Evolutionary conservation across 2,888 invertebrate species (phyloP), one percentile per base, ranked within the genome.

Genomic region (Gastracanthus pulcherrimus): DNA sequence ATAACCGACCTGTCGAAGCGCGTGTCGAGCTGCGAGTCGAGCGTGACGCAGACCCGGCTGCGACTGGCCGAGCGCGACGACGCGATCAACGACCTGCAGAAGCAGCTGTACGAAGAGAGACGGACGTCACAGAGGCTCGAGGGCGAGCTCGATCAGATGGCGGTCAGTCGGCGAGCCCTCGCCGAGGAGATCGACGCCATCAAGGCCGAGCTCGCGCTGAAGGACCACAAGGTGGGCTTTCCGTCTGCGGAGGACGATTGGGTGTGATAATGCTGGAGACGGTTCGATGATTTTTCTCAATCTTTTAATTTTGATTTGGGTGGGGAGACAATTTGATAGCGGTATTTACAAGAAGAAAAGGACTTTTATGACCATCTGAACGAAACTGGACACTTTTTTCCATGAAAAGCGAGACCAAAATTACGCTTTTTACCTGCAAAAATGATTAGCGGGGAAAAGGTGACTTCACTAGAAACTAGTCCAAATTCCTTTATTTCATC

Each of bases 31-130:
- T 81, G 83, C 13, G 84, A 83, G 1, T 19, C 83, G 11, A 5
- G 76, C 55, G 66, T 80, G 76, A 19, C 74, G 67, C 41, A 80
- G 60, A 34, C 89, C 82, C 87, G 64, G 23, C 83, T 60, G 16
- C 85, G 87, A 76, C 55, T 89, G 16, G 80, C 80, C 11, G 87
- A 87, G 48, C 88, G 86, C 51, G 86, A 89, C 38, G 81, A 81
- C 3, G 36, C 76, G 5, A 86, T 88, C 23, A 84, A 84, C 31
- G 84, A 83, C 19, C 75, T 85, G 7, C 72, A 85, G 64, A 82
- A 82, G 38, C 71, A 76, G 45, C 29, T 82, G 23, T 55, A 71
- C 29, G 78, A 79, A 2, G 80, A 84, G 13, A 83, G 76, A 34
- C 41, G 62, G 4, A 62, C 69, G 0, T 80, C 80, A 6, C 71